Evolutionary conservation across 2,888 invertebrate species (phyloP).

Genomic region (Dastarcus helophoroides): DNA sequence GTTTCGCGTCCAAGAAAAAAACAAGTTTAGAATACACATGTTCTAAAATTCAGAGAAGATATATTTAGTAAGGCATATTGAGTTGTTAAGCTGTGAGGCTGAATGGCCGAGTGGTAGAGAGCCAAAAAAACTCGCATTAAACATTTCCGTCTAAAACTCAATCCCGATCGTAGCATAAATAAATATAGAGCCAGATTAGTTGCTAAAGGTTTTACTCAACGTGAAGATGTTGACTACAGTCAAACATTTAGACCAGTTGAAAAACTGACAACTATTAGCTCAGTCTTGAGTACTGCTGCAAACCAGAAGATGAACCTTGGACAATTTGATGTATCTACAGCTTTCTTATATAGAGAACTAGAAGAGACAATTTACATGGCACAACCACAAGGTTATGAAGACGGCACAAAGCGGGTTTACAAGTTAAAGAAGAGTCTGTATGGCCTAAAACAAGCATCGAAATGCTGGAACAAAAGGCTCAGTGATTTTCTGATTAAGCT

Average conservation of each 20-base stretch:
- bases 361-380: conserved; percentile 15
- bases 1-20: no score
- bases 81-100: no score
- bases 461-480: conserved; percentile 27
- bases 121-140: no score
- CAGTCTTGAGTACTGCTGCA: conserved; percentile 20
- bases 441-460: conserved; percentile 29
- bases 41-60: no score
- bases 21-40: no score
- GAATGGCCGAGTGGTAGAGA: no score
- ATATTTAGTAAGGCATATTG: no score
- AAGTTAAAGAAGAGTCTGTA: conserved; percentile 26
- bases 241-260: conserved; percentile 25
- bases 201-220: conserved; percentile 22
- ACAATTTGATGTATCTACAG: conserved; percentile 23
- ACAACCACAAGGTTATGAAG: conserved; percentile 16
- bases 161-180: no score
- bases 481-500: conserved; percentile 19
- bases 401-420: conserved; percentile 22
- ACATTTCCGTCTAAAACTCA: no score
- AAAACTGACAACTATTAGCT: conserved; percentile 17
- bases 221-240: conserved; percentile 18
- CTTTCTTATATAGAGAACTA: conserved; percentile 17
- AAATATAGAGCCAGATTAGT: no score
- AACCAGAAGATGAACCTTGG: conserved; percentile 16